Conservation (phyloP, 2,888 invertebrate genomes). For the Callyntrura sp. region DNA sequence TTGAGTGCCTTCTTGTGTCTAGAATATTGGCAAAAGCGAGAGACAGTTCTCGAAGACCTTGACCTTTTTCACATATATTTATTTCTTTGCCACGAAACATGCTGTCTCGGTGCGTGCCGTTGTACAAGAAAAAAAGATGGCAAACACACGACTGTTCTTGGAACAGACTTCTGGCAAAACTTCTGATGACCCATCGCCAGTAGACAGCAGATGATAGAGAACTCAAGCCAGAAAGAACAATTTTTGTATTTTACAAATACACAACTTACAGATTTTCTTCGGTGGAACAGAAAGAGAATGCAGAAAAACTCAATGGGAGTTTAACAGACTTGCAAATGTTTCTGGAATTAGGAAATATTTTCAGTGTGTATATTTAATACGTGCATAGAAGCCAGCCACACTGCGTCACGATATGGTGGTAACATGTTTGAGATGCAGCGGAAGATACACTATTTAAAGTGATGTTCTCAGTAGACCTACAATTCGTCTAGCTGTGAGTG, state of each 20-base stretch:
- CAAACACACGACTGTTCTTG: constrained; percentile 70
- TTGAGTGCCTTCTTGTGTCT: neutral
- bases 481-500: neutral
- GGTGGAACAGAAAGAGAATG: neutral
- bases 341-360: constrained; percentile 72
- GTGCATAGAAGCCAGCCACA: neutral
- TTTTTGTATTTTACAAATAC: neutral
- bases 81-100: constrained; percentile 34
- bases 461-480: too few species aligned
- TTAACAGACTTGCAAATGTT: constrained; percentile 62
- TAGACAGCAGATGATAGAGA: constrained; percentile 65
- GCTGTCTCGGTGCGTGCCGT: constrained; percentile 32
- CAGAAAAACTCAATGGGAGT: neutral
- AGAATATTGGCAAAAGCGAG: constrained; percentile 66
- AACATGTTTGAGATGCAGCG: neutral
- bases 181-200: constrained; percentile 75
- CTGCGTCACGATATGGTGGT: neutral
- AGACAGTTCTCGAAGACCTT: constrained; percentile 68
- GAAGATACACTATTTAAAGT: too few species aligned
- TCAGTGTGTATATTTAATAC: neutral
- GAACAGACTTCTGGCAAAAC: constrained; percentile 75
- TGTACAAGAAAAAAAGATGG: constrained; percentile 54
- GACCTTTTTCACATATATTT: constrained; percentile 64
- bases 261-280: neutral
- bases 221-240: constrained; percentile 53